phyloP scores from a whole-genome alignment of 2,888 invertebrate species.

The Eupeodes latifasciatus region DNA sequence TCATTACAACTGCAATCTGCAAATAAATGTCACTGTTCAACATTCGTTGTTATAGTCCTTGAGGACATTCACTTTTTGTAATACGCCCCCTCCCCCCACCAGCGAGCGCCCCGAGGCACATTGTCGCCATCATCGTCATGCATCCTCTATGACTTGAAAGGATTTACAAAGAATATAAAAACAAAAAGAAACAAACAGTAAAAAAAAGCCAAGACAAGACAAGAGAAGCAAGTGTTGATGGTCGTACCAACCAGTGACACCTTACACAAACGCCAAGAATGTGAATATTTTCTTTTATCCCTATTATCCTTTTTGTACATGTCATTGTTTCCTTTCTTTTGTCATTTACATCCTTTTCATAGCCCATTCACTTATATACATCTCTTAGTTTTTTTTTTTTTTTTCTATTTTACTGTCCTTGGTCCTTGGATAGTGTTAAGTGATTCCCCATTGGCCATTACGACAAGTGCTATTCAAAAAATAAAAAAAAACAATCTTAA shows the following conservation, averaged over 20 bases:
- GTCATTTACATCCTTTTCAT: slow-evolving; percentile 22
- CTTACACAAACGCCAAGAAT: slow-evolving; percentile 23
- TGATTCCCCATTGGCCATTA: slow-evolving; percentile 48
- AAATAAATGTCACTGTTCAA: slow-evolving; percentile 65
- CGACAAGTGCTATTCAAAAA: slow-evolving; percentile 9
- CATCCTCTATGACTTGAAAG: slow-evolving; percentile 29
- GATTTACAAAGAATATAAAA: slow-evolving; percentile 14
- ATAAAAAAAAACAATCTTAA: not conserved
- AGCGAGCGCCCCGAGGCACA: not conserved
- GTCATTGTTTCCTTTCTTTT: slow-evolving; percentile 38
- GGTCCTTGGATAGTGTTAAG: slow-evolving; percentile 62
- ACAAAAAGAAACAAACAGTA: not conserved
- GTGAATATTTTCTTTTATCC: slow-evolving; percentile 22
- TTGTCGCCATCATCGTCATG: not conserved
- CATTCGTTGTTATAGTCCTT: slow-evolving; percentile 32
- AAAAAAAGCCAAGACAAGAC: slow-evolving; percentile 20
- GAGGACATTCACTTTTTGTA: slow-evolving; percentile 35
- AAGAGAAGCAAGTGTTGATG: slow-evolving; percentile 15
- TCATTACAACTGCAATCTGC: slow-evolving; percentile 70
- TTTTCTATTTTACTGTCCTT: not conserved
- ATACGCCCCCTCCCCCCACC: not conserved
- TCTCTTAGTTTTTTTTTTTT: slow-evolving; percentile 13
- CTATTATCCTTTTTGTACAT: slow-evolving; percentile 28
- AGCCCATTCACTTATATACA: slow-evolving; percentile 54
- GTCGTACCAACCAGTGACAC: slow-evolving; percentile 6